Evolutionary conservation across 2,113 vertebrate species (phyloP).

Genomic region (Nycticebus coucang): DNA sequence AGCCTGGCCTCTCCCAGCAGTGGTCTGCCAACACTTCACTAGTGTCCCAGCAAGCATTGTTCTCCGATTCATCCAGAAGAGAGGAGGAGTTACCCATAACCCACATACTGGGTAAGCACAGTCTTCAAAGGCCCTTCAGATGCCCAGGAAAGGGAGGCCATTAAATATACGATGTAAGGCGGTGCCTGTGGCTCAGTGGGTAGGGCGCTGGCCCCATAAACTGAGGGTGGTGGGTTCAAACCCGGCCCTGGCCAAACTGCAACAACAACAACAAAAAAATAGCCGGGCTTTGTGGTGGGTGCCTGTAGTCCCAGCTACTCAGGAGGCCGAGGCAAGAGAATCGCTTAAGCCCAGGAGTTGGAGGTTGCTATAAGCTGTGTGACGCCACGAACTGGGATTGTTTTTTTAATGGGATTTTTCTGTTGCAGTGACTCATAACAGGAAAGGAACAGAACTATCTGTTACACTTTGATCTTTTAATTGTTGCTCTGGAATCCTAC

Average conservation of each 20-base stretch:
- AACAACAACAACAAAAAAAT: too few relatives aligned
- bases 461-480: background rate
- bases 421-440: background rate
- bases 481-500: background rate
- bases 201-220: too few relatives aligned
- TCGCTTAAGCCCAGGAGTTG: too few relatives aligned
- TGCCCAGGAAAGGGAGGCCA: background rate
- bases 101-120: background rate
- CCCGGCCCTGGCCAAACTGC: too few relatives aligned
- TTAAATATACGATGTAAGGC: background rate
- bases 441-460: background rate
- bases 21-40: background rate
- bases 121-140: background rate
- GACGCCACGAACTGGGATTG: background rate
- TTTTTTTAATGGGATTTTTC: background rate
- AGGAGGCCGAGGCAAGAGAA: too few relatives aligned
- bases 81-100: background rate
- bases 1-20: background rate
- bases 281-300: too few relatives aligned
- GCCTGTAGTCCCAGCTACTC: too few relatives aligned
- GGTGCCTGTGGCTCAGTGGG: too few relatives aligned
- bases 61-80: background rate
- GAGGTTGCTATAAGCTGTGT: too few relatives aligned
- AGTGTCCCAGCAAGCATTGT: background rate
- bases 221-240: too few relatives aligned